A percentile compares a stretch with the other conserved stretches of the same genome.
Conservation (phyloP, 2,113 vertebrate genomes). For the Ranitomeya imitator region DNA sequence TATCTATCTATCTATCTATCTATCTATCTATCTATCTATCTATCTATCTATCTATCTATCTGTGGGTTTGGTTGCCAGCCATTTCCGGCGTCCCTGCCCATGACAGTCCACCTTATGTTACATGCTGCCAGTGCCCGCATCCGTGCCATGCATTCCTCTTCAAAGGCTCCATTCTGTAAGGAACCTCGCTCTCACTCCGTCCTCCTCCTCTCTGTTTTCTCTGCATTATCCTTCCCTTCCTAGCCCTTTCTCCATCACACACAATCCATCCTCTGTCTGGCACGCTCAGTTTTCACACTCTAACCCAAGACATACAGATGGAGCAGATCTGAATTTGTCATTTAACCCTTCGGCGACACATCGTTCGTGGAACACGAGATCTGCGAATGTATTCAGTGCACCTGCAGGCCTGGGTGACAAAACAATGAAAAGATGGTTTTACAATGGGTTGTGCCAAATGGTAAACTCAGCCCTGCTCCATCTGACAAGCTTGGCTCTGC, state of each 20-base stretch:
- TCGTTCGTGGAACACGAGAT: background rate
- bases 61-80: background rate
- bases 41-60: too few species aligned
- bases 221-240: slow-evolving; percentile 38
- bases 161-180: slow-evolving; percentile 24
- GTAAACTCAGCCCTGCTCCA: background rate
- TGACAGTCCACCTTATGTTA: slow-evolving; percentile 21
- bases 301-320: background rate
- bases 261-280: slow-evolving; percentile 38
- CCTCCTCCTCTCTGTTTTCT: slow-evolving; percentile 29
- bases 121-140: slow-evolving; percentile 15
- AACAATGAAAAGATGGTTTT: background rate
- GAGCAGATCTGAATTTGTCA: slow-evolving; percentile 2
- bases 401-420: background rate
- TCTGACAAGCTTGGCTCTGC: background rate
- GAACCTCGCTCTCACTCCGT: background rate
- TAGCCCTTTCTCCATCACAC: slow-evolving; percentile 13
- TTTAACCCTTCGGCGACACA: background rate
- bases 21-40: background rate
- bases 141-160: slow-evolving; percentile 10
- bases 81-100: background rate
- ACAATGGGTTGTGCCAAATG: background rate
- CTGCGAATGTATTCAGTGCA: background rate
- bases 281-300: slow-evolving; percentile 24
- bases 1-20: background rate